Base-by-base conservation (phyloP, 1,140 invertebrate species). In the Eulimnadia texana region DNA sequence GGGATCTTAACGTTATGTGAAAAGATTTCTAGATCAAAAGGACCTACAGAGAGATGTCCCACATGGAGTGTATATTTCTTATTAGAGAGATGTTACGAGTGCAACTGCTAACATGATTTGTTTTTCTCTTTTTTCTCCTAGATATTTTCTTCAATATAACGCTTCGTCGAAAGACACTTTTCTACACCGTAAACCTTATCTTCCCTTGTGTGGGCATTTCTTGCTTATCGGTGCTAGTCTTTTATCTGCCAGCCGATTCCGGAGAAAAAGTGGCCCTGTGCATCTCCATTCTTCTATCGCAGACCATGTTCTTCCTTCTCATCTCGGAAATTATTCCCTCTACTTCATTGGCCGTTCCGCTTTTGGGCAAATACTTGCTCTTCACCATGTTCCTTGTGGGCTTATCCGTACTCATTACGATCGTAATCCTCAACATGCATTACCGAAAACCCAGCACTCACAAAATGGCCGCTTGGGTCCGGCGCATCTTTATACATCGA, bases 71-170 rank as follows among this genome's bases (percentile, higher is more conserved):
- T n/a, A n/a, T n/a, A n/a, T n/a, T n/a, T n/a, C n/a, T n/a, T n/a
- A n/a, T n/a, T n/a, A n/a, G n/a, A n/a, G n/a, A n/a, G n/a, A n/a
- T n/a, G n/a, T n/a, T n/a, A n/a, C n/a, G n/a, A n/a, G n/a, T n/a
- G n/a, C n/a, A n/a, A n/a, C n/a, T n/a, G n/a, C n/a, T n/a, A n/a
- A n/a, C n/a, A n/a, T n/a, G n/a, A n/a, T n/a, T 72, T 64, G 73
- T 72, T 63, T 63, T 66, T 6, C 69, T 74, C 52, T 68, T 75
- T 51, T 72, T 73, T 10, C 76, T 78, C 74, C 67, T 81, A 81
- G 93, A 98, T 76, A 96, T 98, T 61, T 96, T 94, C 74, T 98
- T 98, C 81, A 96, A 98, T 73, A 95, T 99, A 64, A 97, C 93
- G 0, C 75, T 99, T 20, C 76, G 96, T 13, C 79, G 94, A 1